Base-by-base conservation (phyloP, 1,140 invertebrate species). In the Pissodes strobi region DNA sequence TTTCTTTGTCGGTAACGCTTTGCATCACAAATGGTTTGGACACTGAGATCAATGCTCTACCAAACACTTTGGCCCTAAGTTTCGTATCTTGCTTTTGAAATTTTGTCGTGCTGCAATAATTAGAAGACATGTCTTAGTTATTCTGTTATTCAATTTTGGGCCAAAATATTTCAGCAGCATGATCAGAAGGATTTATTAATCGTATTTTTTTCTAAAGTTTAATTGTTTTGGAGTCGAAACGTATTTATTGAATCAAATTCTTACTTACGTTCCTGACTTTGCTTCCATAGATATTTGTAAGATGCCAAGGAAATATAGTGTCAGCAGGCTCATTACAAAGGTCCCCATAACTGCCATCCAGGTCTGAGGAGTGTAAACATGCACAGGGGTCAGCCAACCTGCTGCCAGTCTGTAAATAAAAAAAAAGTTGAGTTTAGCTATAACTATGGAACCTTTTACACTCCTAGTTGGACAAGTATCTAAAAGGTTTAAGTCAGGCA, bases 331-430 rank as follows among this genome's bases (percentile, higher is more conserved):
- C 13, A 52, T 2, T 39, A 52, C 6, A 22, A 65, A 41, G 2
- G 55, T 39, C 8, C 2, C 41, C 8, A 43, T 43, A 12, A 75
- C 67, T 8, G 67, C 67, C n/a, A 72, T 43, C 76, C 75, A 78
- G 46, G 73, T 66, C 4, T 46, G 10, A 9, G 37, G 12, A 10
- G 68, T 43, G 45, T 70, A 76, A 8, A 73, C 67, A 63, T 69
- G 68, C 1, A 74, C 41, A 22, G 74, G 73, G 8, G 68, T 69
- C 23, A 72, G 25, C 72, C 73, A 74, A 22, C 71, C 67, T 5
- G 52, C 64, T 30, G 67, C 49, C 22, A 74, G 60, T 38, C 74
- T 76, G 58, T 23, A 71, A 5, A 27, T 27, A 27, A 27, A n/a
- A n/a, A n/a, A n/a, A n/a, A n/a, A n/a, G n/a, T n/a, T n/a, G n/a